A percentile compares a stretch with the other conserved stretches of the same genome.
phyloP scores from a whole-genome alignment of 1,140 invertebrate species.

The Psix sp. region DNA sequence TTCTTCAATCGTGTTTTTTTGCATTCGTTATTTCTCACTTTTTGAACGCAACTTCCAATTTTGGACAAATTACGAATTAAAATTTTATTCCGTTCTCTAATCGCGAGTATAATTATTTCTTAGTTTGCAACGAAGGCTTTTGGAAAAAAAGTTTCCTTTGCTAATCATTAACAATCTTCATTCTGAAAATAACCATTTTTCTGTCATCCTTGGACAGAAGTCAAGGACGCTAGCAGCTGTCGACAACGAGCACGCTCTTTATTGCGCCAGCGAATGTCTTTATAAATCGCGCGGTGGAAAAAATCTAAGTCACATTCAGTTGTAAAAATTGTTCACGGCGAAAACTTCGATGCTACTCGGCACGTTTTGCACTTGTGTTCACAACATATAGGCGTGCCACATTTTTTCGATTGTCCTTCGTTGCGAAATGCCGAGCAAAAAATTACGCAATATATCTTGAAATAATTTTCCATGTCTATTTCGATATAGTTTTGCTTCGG shows the following conservation, averaged over 20 bases:
- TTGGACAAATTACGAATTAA: too few relatives aligned
- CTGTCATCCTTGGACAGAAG: conserved; percentile 28
- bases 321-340: conserved; percentile 17
- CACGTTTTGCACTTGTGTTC: conserved; percentile 15
- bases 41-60: too few relatives aligned
- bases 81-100: too few relatives aligned
- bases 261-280: conserved; percentile 34
- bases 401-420: conserved; percentile 45
- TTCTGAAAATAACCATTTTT: conserved; percentile 33
- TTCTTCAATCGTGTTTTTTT: too few relatives aligned
- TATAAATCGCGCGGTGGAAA: conserved; percentile 34
- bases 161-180: not conserved
- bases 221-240: conserved; percentile 27
- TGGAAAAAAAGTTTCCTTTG: not conserved
- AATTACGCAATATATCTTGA: conserved; percentile 36
- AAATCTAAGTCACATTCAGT: conserved; percentile 19
- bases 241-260: conserved; percentile 17
- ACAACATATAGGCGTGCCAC: conserved; percentile 36
- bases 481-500: too few relatives aligned
- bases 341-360: conserved; percentile 23
- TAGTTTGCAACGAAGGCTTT: too few relatives aligned
- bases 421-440: conserved; percentile 50
- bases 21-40: too few relatives aligned
- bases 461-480: too few relatives aligned
- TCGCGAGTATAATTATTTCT: too few relatives aligned